Percentiles rank a stretch among this genome's conserved stretches.
Evolutionary conservation across 1,140 invertebrate species (phyloP).

Genomic region (Drosophila repletoides): DNA sequence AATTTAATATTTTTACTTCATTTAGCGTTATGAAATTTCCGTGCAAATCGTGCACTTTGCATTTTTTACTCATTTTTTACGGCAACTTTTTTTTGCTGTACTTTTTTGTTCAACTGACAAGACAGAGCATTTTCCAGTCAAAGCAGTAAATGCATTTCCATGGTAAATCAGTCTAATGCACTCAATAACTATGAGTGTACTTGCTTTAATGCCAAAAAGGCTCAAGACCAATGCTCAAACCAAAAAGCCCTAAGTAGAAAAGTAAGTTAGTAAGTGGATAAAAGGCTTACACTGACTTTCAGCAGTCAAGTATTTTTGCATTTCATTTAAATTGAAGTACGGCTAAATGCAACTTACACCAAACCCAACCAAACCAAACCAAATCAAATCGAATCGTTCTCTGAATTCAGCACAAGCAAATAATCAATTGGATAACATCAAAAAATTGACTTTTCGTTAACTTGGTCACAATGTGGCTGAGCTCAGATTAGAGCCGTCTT

Average conservation of each 20-base stretch:
- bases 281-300: conserved; percentile 26
- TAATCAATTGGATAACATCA: no score
- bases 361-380: conserved; percentile 2
- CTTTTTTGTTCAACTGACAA: conserved; percentile 49
- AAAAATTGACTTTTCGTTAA: no score
- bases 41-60: conserved; percentile 57
- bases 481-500: no score
- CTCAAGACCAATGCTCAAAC: background rate
- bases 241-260: background rate
- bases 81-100: no score
- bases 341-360: no score
- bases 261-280: conserved; percentile 43
- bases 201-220: conserved; percentile 16
- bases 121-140: conserved; percentile 39
- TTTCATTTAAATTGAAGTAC: conserved; percentile 15
- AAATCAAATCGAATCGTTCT: background rate
- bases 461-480: no score
- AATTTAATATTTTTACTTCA: conserved; percentile 75
- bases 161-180: conserved; percentile 69
- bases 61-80: conserved; percentile 44
- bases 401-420: background rate
- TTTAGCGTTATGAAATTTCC: conserved; percentile 67
- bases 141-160: conserved; percentile 51
- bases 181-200: conserved; percentile 47
- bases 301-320: conserved; percentile 13